Evolutionary conservation across 2,797 vertebrate species (phyloP), one percentile per base, ranked within the genome.

Genomic region (Gadopsis marmoratus): DNA sequence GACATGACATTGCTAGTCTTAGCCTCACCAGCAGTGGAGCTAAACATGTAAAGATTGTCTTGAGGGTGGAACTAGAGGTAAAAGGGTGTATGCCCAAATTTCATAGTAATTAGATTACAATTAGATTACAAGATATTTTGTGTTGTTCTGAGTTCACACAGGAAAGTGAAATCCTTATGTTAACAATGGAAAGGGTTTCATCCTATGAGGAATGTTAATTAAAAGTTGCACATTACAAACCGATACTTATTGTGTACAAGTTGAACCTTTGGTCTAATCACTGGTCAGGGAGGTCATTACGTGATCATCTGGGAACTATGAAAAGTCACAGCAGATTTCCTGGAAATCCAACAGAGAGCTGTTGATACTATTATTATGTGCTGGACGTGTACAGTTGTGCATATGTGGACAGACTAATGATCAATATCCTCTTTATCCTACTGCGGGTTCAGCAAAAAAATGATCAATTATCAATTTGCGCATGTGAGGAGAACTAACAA

Each of bases 221-320:
- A 26, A 56, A 62, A 35, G 19, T 23, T 33, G 23, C 1, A 12
- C 7, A 54, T 53, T 47, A 16, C 23, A 79, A 73, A 69, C 23
- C 16, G n/a, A 13, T 64, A 53, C 58, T 71, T 81, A 35, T 56
- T 53, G 6, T 48, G 19, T 58, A 61, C 3, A 75, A 62, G 7
- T 35, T 17, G 31, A 56, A 71, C 54, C 0, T 31, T 48, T 48
- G 7, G 23, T 17, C 35, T 58, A 13, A 67, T 35, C 39, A 62
- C 5, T 5, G 17, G 51, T 47, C 17, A n/a, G 19, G 0, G 26
- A 23, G 4, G 39, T 39, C 35, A 65, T 64, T 29, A 47, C 71
- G 72, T 23, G 19, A 45, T 61, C 1, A 61, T 66, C 5, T 72
- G 21, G 16, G 11, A 12, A 31, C 11, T 45, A 56, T 33, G 12